Conservation (phyloP, 1,140 invertebrate genomes). For the Goniozus legneri region DNA sequence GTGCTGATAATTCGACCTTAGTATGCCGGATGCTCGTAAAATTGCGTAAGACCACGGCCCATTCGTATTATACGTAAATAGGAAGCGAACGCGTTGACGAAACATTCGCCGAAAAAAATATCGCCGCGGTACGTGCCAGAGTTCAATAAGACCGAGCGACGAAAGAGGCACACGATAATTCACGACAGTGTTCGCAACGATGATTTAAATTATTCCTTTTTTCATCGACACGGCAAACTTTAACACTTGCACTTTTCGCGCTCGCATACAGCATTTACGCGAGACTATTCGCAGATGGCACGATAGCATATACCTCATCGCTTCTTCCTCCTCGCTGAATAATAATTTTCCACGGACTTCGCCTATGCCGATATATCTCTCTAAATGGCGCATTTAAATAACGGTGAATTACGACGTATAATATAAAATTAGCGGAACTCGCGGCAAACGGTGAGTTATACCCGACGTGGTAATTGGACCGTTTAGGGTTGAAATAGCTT, state of each 20-base stretch:
- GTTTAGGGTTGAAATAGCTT: too few species aligned
- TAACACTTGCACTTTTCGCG: conserved; percentile 3
- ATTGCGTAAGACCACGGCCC: conserved; percentile 1
- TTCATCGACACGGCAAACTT: not conserved
- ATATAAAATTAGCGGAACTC: too few species aligned
- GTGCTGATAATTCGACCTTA: conserved; percentile 37
- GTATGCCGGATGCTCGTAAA: conserved; percentile 13
- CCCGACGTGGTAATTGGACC: too few species aligned
- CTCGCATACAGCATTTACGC: not conserved
- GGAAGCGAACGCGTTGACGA: conserved; percentile 6
- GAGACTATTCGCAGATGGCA: not conserved
- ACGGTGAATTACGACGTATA: not conserved
- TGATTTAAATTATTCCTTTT: conserved; percentile 14
- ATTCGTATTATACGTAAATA: not conserved
- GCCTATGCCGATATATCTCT: not conserved
- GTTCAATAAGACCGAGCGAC: conserved; percentile 9
- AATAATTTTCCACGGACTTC: not conserved
- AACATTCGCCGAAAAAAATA: conserved; percentile 5
- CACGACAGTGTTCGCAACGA: conserved; percentile 7
- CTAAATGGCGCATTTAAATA: not conserved
- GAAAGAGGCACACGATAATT: not conserved
- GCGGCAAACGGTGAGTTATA: too few species aligned
- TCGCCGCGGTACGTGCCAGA: conserved; percentile 7
- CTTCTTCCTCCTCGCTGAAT: not conserved
- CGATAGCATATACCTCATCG: not conserved